A percentile compares a stretch with the other conserved stretches of the same genome.
Evolutionary conservation across 2,797 vertebrate species (phyloP).

Genomic region (Neosilurus mollespiculum): DNA sequence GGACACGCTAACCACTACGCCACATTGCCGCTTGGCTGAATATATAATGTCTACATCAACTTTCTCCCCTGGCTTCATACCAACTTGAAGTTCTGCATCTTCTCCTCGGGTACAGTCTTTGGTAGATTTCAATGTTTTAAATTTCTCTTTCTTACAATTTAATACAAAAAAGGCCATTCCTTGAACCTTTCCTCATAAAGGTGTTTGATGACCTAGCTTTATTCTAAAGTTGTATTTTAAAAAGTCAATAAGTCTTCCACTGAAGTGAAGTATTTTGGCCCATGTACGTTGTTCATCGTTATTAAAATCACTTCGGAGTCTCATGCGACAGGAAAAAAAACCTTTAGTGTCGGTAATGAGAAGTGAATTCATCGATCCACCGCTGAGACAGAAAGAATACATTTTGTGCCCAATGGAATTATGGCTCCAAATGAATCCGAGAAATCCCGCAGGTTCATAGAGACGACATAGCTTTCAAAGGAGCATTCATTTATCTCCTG

Average conservation of each 20-base stretch:
- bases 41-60: not conserved
- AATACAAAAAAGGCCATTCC: not conserved
- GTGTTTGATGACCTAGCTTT: not conserved
- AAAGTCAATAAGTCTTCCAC: not conserved
- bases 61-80: not conserved
- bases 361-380: slow-evolving; percentile 13
- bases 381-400: not conserved
- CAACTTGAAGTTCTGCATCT: not conserved
- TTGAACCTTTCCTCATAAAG: not conserved
- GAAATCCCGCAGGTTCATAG: not conserved
- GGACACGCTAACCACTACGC: no score
- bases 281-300: not conserved
- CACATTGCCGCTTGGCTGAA: no score
- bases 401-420: not conserved
- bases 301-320: not conserved
- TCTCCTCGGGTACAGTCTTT: not conserved
- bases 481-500: not conserved
- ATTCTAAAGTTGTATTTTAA: not conserved
- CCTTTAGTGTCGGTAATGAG: not conserved
- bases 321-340: not conserved
- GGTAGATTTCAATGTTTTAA: not conserved
- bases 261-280: not conserved
- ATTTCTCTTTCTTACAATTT: not conserved
- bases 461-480: not conserved
- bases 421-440: not conserved